Base-by-base conservation (phyloP, 2,113 vertebrate species). In the Hyperopisus bebe region DNA sequence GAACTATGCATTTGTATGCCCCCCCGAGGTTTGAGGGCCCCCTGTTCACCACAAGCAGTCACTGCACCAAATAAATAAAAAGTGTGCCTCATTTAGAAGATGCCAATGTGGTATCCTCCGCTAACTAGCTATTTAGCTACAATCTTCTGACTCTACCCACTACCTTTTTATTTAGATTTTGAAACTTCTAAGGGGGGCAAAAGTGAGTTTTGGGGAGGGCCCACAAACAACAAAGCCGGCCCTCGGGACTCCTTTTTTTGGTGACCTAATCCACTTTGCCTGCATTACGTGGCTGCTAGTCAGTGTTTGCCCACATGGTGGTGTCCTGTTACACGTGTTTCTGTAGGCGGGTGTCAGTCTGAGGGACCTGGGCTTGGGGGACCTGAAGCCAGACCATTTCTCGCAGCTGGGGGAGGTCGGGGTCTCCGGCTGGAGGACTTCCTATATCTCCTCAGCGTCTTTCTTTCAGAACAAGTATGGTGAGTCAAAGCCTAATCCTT, bases 401-500 rank as follows among this genome's bases (percentile, higher is more conserved):
- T 94, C 95, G 89, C 95, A 97, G 90, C 87, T 99, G 89, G 92
- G 97, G 92, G 95, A 92, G 90, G 92, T 51, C n/a, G 90, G 87
- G 90, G 94, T 95, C 66, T 95, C 94, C 0, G 91, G 92, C 9
- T 99, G 98, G 98, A 97, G 94, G 90, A 97, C 94, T 0, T 99
- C 98, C 0, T 93, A 99, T 88, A 31, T 98, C 87, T 99, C 98
- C 74, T 94, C 98, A 24, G 92, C 96, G 91, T 98, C 98, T 77
- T 99, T 99, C 95, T 98, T 97, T 94, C 94, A 97, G 94, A 99
- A 99, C 93, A 99, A 98, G 90, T 94, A 99, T 95, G 98, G 98
- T 99, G 94, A 94, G 91, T 35, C 91, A 17, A 10, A n/a, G 15
- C 39, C 51, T 6, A n/a, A 8, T 3, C 19, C 10, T 27, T 13